A percentile compares a stretch with the other conserved stretches of the same genome.
Conservation (phyloP, 2,113 vertebrate species). For the Thunnus maccoyii region DNA sequence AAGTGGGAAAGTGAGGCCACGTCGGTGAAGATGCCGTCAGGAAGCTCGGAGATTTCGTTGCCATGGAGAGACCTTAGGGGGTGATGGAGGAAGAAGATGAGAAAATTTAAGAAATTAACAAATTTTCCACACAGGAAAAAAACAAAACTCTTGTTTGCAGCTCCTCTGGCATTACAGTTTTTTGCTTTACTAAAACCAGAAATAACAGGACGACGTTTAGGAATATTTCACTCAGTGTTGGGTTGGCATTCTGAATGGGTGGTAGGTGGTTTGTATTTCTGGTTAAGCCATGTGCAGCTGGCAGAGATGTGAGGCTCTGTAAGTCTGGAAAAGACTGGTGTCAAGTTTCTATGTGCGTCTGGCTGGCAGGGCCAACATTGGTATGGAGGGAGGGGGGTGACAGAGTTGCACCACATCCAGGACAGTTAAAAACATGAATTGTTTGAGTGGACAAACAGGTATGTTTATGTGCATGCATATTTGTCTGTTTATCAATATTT, state of each 20-base stretch:
- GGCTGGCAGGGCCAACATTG: constrained; percentile 62
- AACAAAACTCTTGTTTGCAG: neutral
- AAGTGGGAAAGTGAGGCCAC: constrained; percentile 95
- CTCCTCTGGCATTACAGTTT: neutral
- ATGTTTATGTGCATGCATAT: constrained; percentile 8
- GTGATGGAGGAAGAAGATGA: neutral
- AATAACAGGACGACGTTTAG: constrained; percentile 9
- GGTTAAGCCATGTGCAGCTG: constrained; percentile 56
- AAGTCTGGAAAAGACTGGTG: constrained; percentile 64
- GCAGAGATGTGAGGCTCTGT: constrained; percentile 61
- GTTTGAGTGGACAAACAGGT: neutral
- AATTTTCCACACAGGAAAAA: neutral
- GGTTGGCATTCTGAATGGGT: constrained; percentile 25
- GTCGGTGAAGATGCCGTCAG: constrained; percentile 93
- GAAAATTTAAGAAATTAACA: neutral
- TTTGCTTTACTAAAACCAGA: constrained; percentile 11
- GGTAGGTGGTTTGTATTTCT: constrained; percentile 56
- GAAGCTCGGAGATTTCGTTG: constrained; percentile 95
- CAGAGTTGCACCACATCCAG: constrained; percentile 24
- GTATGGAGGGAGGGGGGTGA: constrained; percentile 6
- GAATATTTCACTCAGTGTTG: constrained; percentile 26
- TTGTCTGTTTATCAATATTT: constrained; percentile 1
- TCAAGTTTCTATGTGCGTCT: constrained; percentile 68
- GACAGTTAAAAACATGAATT: constrained; percentile 17
- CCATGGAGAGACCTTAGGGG: constrained; percentile 94